Evolutionary conservation across 2,888 invertebrate genomes (phyloP).

Genomic region (Nineta flava): DNA sequence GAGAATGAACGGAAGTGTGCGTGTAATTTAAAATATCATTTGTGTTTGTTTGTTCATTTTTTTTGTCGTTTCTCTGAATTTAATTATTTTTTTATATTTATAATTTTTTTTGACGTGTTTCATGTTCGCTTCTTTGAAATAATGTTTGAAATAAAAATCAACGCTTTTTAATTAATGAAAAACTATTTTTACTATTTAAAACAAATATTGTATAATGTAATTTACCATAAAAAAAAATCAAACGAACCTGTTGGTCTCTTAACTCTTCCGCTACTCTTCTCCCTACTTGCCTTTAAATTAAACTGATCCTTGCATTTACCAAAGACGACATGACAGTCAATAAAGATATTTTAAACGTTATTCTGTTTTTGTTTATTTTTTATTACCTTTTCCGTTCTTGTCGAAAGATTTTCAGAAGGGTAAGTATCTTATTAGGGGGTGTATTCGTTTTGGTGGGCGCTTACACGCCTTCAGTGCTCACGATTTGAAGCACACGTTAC

Average conservation of each 20-base stretch:
- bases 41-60: background rate
- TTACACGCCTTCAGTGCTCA: no score
- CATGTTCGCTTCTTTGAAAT: background rate
- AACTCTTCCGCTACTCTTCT: no score
- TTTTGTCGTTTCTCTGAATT: background rate
- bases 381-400: no score
- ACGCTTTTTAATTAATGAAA: background rate
- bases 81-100: background rate
- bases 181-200: background rate
- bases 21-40: background rate
- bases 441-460: no score
- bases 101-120: background rate
- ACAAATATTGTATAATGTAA: background rate
- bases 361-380: background rate
- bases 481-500: no score
- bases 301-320: background rate
- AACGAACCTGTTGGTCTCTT: background rate
- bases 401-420: no score
- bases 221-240: no score
- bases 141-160: background rate
- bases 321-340: background rate
- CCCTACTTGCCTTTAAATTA: no score
- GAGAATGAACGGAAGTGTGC: background rate
- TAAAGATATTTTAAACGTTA: background rate
- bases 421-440: no score